Base-by-base conservation (phyloP, 2,797 vertebrate species). In the Miichthys miiuy region DNA sequence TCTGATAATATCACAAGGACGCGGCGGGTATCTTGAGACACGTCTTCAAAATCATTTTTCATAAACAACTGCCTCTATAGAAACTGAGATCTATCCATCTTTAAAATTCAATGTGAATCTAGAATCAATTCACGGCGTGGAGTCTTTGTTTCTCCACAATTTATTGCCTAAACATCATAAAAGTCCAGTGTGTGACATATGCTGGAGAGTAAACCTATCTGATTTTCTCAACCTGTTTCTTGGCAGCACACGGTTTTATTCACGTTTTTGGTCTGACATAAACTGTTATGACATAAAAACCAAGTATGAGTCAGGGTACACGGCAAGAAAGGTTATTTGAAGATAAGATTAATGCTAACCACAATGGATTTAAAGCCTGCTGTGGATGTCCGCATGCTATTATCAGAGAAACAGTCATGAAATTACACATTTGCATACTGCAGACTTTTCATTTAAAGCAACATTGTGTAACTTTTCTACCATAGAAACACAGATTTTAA, bases 1-100 rank as follows among this genome's bases (percentile, higher is more conserved):
- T 81, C 83, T 79, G 85, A 88, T 75, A 30, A 84, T 71, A 90
- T 89, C 79, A 42, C 82, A 44, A 64, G 74, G 80, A 84, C 86
- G 68, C 65, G 17, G 57, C 50, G 21, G 55, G 75, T 76, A 77
- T 79, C 85, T 90, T 42, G 72, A 90, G 61, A 79, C 82, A 65
- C 21, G 2, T 86, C 81, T 72, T 44, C 27, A 68, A 83, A 86
- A 85, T 87, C 68, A 55, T 81, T 69, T 86, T 72, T 79, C 70
- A 79, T 60, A 76, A 81, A 77, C 85, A 81, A 68, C 78, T 6
- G 41, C 75, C 80, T 80, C 84, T 65, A 57, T 54, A 62, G 61
- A 70, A 75, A 54, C 57, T 66, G 12, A 72, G 52, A 68, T 65
- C 74, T 20, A 52, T 80, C 68, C 67, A 58, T 58, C 68, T 74